Evolutionary conservation across 2,113 vertebrate species (phyloP), one percentile per base, ranked within the genome.

Genomic region (Brachyhypopomus gauderio): DNA sequence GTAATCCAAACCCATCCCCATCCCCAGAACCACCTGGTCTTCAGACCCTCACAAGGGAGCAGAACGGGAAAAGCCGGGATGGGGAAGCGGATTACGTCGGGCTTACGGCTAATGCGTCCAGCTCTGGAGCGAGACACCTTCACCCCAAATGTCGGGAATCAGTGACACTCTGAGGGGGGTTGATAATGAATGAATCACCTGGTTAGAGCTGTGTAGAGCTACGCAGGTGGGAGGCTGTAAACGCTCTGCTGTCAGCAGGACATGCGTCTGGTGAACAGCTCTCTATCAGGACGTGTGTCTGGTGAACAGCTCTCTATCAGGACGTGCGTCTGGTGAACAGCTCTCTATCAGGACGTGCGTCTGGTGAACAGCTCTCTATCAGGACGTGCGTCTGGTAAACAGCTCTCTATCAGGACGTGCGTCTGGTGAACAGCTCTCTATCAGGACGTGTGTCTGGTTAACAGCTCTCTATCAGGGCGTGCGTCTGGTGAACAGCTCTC

Each of bases 121-220:
- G 60, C 36, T 63, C 23, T 16, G 41, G 69, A 45, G 64, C 76
- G 66, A 72, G 72, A 82, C 80, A 82, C 80, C n/a, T 17, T 79
- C 30, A 76, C 58, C 45, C 56, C 77, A 20, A 72, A 3, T 82
- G 66, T 72, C 23, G 20, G 22, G 70, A 77, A 58, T 83, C 11
- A 45, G 55, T 27, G 73, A 4, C 52, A 80, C 58, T 45, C 52
- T 62, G 67, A 85, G 77, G 52, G 17, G 22, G 38, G 69, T 9
- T 1, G 16, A 38, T 41, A 79, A 45, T 30, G 72, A 4, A 20
- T 22, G 36, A 38, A 77, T 76, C 22, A 30, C 17, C 55, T 17
- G 36, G 48, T 58, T 72, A 73, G 38, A 22, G 48, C 5, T 20
- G 14, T 56, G 52, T 41, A 36, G 23, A 73, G 5, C 19, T 67